Conservation (phyloP, 2,113 vertebrate genomes). For the Mystacornis crossleyi region DNA sequence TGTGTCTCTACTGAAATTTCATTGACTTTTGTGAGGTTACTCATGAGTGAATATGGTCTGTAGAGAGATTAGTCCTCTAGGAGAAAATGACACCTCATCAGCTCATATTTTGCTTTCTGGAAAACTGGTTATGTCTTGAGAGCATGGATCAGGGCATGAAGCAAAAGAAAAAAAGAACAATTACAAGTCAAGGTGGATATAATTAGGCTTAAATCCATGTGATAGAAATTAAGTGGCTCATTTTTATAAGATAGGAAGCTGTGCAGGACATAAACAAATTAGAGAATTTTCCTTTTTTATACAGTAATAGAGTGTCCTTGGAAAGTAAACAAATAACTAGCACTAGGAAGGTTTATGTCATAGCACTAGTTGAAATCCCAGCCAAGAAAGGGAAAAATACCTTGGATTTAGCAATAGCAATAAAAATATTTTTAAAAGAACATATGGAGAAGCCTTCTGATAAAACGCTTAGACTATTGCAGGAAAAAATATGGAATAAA, state of each 20-base stretch:
- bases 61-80: not conserved
- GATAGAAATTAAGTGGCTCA: slow-evolving; percentile 24
- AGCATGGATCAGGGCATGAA: not conserved
- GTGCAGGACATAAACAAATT: slow-evolving; percentile 19
- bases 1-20: not conserved
- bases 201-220: slow-evolving; percentile 22
- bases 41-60: not conserved
- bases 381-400: slow-evolving; percentile 12
- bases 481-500: not conserved
- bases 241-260: slow-evolving; percentile 29
- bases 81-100: not conserved
- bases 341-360: slow-evolving; percentile 8
- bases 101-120: not conserved
- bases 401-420: slow-evolving; percentile 20
- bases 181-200: slow-evolving; percentile 24
- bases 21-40: not conserved
- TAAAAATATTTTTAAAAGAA: slow-evolving; percentile 39
- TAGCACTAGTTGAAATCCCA: slow-evolving; percentile 22
- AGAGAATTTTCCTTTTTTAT: not conserved
- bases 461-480: not conserved
- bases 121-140: not conserved
- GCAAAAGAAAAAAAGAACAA: slow-evolving; percentile 2
- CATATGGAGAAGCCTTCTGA: not conserved
- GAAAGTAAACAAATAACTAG: slow-evolving; percentile 8
- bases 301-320: not conserved